Evolutionary conservation across 2,113 vertebrate genomes (phyloP), one percentile per base, ranked within the genome.

Genomic region (Centropus unirufus): DNA sequence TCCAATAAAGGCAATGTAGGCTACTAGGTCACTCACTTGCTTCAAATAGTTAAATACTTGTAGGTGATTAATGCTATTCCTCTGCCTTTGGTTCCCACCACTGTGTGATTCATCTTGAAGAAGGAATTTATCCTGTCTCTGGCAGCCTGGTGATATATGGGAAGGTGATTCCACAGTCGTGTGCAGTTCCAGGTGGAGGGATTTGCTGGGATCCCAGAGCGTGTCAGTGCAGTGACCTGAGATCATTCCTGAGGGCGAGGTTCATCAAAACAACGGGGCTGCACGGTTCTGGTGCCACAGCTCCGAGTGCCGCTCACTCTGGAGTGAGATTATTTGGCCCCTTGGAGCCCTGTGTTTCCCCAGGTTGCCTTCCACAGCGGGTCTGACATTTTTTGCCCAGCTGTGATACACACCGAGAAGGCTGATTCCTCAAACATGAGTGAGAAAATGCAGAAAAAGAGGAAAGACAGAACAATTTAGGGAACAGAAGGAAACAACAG

Each of bases 401-500:
- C 51, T 77, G 17, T 6, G 8, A 12, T 68, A 63, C 36, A 15
- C 32, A 34, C 24, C 12, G 61, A 84, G 49, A 32, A 68, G n/a
- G 62, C 26, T 69, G 34, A 90, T 62, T 73, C 34, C n/a, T 81
- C 13, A 88, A 40, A 79, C 90, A 85, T 76, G 10, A 23, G 4
- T 21, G 14, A 69, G 47, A 82, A 95, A 87, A 89, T 21, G 15
- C 6, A 69, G 12, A 52, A 83, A 87, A 96, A 85, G 70, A 94
- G 90, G 79, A 83, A 95, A 83, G 68, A 49, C 8, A 47, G 46
- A 70, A 36, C 70, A 15, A 77, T 92, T 87, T 95, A 73, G 69
- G 93, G 89, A 95, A 94, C 87, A 57, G 14, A 39, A 34, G 57
- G 68, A 95, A 97, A 83, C 79, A 83, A 2, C 90, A 75, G 30